phyloP scores from a whole-genome alignment of 1,140 invertebrate genomes.

The Prorops nasuta region DNA sequence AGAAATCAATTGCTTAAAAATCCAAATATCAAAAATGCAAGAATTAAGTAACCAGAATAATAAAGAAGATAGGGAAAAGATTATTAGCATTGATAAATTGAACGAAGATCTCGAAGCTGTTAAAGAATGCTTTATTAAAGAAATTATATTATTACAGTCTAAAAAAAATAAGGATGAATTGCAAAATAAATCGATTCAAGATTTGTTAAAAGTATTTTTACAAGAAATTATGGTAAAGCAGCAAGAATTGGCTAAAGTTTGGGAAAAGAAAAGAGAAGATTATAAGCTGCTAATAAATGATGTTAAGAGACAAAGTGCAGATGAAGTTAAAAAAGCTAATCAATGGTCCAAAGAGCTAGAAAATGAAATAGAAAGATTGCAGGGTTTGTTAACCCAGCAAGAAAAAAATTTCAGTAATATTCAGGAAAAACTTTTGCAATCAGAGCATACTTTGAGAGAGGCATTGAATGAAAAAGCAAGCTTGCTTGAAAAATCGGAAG shows the following conservation, averaged over 20 bases:
- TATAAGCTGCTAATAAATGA: conserved; percentile 33
- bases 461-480: conserved; percentile 31
- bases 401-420: conserved; percentile 3
- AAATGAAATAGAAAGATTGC: conserved; percentile 39
- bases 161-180: conserved; percentile 14
- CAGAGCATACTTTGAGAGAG: conserved; percentile 25
- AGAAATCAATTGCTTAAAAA: conserved; percentile 7
- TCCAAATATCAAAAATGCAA: conserved; percentile 4
- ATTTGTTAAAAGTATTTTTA: conserved; percentile 35
- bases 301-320: conserved; percentile 30
- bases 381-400: conserved; percentile 30
- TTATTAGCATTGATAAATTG: no score
- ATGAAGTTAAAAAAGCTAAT: conserved; percentile 29
- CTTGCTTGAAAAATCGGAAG: conserved; percentile 31
- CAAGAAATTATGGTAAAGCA: conserved; percentile 40
- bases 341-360: conserved; percentile 39
- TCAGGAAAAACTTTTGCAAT: conserved; percentile 16
- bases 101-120: conserved; percentile 28
- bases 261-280: conserved; percentile 23
- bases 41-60: conserved; percentile 10
- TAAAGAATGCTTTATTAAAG: conserved; percentile 35
- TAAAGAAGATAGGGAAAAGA: no score
- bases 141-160: conserved; percentile 33
- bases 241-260: conserved; percentile 33
- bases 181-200: conserved; percentile 21